A percentile compares a stretch with the other conserved stretches of the same genome.
These are phyloP conservation scores for Isurus oxyrinchus DNA, from an alignment of 2,113 vertebrate genomes.

Conservation along the genomic window DNA sequence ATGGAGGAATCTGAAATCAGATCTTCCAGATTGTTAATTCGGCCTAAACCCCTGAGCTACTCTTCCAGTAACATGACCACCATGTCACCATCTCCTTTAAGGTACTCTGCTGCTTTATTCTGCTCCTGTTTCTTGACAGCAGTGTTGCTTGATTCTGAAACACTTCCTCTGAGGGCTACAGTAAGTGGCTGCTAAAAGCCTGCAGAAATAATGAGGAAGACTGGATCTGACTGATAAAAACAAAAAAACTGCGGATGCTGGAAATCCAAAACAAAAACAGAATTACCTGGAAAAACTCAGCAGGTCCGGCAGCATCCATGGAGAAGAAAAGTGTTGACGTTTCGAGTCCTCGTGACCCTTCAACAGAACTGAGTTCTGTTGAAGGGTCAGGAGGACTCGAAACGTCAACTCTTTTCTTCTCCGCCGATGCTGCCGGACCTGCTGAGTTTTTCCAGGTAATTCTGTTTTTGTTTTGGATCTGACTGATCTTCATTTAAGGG, in stretches of 20 bases:
- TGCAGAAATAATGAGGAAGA: neutral
- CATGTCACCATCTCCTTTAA: neutral
- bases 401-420: no score
- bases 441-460: no score
- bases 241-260: no score
- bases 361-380: no score
- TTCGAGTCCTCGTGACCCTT: no score
- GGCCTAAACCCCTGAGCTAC: neutral
- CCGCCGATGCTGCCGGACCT: no score
- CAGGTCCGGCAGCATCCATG: no score
- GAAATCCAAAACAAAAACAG: no score
- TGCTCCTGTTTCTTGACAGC: neutral
- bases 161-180: neutral
- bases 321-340: no score
- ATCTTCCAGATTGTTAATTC: neutral
- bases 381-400: no score
- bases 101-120: neutral
- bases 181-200: neutral
- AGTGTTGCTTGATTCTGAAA: neutral
- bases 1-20: neutral
- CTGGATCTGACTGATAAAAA: neutral
- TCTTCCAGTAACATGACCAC: neutral
- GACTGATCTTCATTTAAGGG: neutral
- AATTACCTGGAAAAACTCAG: no score
- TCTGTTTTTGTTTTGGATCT: no score